phyloP scores from a whole-genome alignment of 2,888 invertebrate species.

The Ellobium chinense region DNA sequence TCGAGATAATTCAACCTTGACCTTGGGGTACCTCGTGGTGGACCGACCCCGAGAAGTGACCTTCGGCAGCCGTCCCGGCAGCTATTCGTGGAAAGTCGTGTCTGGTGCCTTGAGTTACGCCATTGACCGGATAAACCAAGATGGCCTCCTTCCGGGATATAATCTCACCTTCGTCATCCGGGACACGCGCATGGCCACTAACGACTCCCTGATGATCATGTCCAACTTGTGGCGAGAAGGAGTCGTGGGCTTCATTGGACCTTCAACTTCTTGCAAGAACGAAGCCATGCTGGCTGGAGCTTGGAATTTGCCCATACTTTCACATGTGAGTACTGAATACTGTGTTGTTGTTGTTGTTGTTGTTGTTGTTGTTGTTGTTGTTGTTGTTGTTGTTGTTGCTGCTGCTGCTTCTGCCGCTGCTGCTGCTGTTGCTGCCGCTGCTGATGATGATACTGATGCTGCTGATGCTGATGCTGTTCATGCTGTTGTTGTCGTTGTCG shows the following conservation, averaged over 20 bases:
- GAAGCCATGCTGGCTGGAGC: slow-evolving; percentile 96
- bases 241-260: slow-evolving; percentile 93
- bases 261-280: slow-evolving; percentile 92
- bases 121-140: slow-evolving; percentile 85
- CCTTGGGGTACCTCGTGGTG: slow-evolving; percentile 46
- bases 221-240: slow-evolving; percentile 89
- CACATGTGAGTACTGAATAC: slow-evolving; percentile 87
- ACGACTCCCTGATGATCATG: slow-evolving; percentile 90
- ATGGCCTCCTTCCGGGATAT: slow-evolving; percentile 83
- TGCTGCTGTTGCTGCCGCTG: background rate
- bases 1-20: slow-evolving; percentile 22
- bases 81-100: slow-evolving; percentile 80
- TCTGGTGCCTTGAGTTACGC: slow-evolving; percentile 93
- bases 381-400: background rate
- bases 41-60: slow-evolving; percentile 25
- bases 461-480: too few species aligned
- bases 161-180: slow-evolving; percentile 89
- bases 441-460: background rate
- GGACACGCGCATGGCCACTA: slow-evolving; percentile 94
- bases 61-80: background rate
- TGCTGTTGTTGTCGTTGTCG: background rate
- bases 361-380: background rate
- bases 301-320: slow-evolving; percentile 96
- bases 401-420: background rate
- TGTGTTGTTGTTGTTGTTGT: background rate